Conservation (phyloP, 1,140 invertebrate species). For the Pseudachorutes palmiensis region DNA sequence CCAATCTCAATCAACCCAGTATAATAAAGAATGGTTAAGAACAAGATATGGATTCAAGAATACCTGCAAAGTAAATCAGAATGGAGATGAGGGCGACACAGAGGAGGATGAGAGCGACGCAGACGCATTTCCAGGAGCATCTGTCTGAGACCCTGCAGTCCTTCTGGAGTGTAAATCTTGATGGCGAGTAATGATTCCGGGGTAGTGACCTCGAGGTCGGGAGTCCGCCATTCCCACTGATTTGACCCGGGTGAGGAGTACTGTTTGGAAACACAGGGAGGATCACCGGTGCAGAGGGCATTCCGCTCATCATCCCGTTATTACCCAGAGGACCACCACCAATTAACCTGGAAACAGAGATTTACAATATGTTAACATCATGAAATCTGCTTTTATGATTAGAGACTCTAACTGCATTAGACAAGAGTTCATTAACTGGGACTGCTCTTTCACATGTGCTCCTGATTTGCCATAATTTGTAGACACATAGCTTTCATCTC, state of each 20-base stretch:
- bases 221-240: constrained; percentile 20
- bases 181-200: constrained; percentile 64
- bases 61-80: constrained; percentile 89
- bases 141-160: constrained; percentile 66
- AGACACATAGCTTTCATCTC: neutral
- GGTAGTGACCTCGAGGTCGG: constrained; percentile 58
- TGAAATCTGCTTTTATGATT: neutral
- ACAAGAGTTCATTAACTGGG: neutral
- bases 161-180: constrained; percentile 88
- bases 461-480: neutral
- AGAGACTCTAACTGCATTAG: neutral
- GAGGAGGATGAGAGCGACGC: constrained; percentile 79
- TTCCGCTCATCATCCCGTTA: constrained; percentile 32
- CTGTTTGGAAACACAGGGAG: constrained; percentile 48
- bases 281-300: constrained; percentile 39
- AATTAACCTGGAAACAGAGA: constrained; percentile 29
- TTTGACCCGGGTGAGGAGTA: constrained; percentile 45
- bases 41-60: too few species aligned
- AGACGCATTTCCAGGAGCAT: constrained; percentile 91
- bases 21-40: neutral
- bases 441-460: too few species aligned
- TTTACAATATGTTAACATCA: constrained; percentile 1
- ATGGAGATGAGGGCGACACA: constrained; percentile 78
- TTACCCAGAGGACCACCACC: constrained; percentile 25
- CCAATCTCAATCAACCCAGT: neutral